Evolutionary conservation across 2,888 invertebrate species (phyloP).

Genomic region (Acrobasis consociella): DNA sequence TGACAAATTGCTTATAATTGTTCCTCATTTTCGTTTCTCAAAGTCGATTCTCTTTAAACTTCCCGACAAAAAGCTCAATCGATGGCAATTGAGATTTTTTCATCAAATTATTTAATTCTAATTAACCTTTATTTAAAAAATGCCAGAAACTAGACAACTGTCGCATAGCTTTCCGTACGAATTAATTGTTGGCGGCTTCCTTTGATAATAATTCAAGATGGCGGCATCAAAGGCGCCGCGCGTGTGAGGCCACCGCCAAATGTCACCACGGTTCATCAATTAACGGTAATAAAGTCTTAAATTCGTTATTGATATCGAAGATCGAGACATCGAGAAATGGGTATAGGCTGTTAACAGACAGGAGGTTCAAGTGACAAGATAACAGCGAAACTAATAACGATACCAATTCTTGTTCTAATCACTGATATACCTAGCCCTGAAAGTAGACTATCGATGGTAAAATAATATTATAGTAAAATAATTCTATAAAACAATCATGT

Average conservation of each 20-base stretch:
- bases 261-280: slow-evolving; percentile 79
- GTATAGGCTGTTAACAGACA: slow-evolving; percentile 56
- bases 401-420: no score
- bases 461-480: no score
- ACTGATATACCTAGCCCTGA: no score
- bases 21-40: background rate
- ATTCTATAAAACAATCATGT: no score
- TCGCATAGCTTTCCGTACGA: slow-evolving; percentile 77
- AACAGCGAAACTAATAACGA: no score
- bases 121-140: slow-evolving; percentile 51
- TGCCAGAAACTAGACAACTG: slow-evolving; percentile 69
- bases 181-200: slow-evolving; percentile 72
- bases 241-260: slow-evolving; percentile 69
- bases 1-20: slow-evolving; percentile 7
- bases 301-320: slow-evolving; percentile 71
- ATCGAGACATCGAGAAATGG: slow-evolving; percentile 49
- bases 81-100: slow-evolving; percentile 20
- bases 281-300: slow-evolving; percentile 67
- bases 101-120: slow-evolving; percentile 30
- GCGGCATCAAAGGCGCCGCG: slow-evolving; percentile 69
- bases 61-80: slow-evolving; percentile 12
- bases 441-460: no score
- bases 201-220: slow-evolving; percentile 62
- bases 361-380: slow-evolving; percentile 38
- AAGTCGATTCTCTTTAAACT: slow-evolving; percentile 7